Evolutionary conservation across 2,797 vertebrate genomes (phyloP).

Genomic region (Alectoris magna): DNA sequence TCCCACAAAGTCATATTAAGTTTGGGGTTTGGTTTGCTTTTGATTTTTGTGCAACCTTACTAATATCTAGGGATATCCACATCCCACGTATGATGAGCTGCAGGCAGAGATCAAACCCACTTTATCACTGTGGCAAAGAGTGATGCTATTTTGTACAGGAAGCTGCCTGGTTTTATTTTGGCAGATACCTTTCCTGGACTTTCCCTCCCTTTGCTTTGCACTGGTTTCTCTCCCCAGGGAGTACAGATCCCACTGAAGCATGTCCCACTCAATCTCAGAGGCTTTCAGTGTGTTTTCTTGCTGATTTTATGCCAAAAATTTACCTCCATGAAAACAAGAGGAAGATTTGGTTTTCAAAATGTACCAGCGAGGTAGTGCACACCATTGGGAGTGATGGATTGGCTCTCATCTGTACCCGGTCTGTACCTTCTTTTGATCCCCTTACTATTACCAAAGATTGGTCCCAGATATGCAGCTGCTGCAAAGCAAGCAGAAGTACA

Average conservation of each 20-base stretch:
- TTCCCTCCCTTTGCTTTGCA: not conserved
- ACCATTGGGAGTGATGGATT: not conserved
- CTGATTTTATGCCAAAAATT: not conserved
- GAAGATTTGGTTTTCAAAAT: not conserved
- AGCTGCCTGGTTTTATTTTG: not conserved
- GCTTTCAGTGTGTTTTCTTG: not conserved
- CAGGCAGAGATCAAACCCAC: not conserved
- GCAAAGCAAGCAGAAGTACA: not conserved
- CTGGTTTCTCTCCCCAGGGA: not conserved
- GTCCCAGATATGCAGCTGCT: not conserved
- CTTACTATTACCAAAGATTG: not conserved
- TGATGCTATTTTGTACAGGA: fast-evolving
- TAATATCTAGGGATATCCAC: not conserved
- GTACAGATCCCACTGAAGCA: not conserved
- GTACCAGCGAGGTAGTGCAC: not conserved
- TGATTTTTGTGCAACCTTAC: not conserved
- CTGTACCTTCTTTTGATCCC: not conserved
- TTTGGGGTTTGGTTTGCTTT: not conserved
- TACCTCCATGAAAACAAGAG: not conserved
- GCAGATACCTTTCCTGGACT: not conserved
- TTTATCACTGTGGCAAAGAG: not conserved
- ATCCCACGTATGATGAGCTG: not conserved
- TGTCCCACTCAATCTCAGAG: not conserved
- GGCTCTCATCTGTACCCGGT: not conserved
- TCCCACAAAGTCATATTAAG: not conserved